Evolutionary conservation across 2,888 invertebrate genomes (phyloP).

Genomic region (Agrochola lychnidis): DNA sequence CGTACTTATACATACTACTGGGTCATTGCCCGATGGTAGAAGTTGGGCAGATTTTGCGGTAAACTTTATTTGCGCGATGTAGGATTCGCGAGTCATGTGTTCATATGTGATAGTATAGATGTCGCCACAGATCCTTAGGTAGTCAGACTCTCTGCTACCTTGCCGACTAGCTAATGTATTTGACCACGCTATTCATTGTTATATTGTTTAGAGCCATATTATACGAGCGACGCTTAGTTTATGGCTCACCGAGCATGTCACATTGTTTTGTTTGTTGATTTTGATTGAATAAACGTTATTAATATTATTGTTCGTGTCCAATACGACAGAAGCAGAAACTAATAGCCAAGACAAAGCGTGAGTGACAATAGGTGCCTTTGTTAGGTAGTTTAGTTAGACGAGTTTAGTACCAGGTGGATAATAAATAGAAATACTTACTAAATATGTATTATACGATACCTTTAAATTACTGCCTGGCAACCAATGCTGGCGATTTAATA

Average conservation of each 20-base stretch:
- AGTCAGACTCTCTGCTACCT: background rate
- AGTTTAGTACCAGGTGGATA: background rate
- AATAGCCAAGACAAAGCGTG: background rate
- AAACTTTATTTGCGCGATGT: constrained; percentile 1
- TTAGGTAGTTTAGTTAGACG: background rate
- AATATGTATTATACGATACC: background rate
- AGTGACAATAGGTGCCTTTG: background rate
- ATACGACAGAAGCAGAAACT: background rate
- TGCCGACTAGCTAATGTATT: background rate
- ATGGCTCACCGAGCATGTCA: background rate
- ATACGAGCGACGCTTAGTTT: background rate
- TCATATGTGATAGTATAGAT: background rate
- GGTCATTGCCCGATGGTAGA: background rate
- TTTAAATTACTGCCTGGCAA: background rate
- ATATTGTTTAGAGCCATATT: background rate
- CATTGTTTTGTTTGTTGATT: background rate
- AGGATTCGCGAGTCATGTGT: background rate
- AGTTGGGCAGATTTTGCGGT: background rate
- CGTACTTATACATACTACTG: background rate
- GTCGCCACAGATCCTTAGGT: background rate
- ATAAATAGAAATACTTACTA: background rate
- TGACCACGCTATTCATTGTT: background rate
- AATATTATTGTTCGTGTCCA: background rate
- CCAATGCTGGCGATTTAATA: background rate
- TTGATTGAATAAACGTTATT: background rate